Base-by-base conservation (phyloP, 2,888 invertebrate species). In the Malthinus flaveolus region DNA sequence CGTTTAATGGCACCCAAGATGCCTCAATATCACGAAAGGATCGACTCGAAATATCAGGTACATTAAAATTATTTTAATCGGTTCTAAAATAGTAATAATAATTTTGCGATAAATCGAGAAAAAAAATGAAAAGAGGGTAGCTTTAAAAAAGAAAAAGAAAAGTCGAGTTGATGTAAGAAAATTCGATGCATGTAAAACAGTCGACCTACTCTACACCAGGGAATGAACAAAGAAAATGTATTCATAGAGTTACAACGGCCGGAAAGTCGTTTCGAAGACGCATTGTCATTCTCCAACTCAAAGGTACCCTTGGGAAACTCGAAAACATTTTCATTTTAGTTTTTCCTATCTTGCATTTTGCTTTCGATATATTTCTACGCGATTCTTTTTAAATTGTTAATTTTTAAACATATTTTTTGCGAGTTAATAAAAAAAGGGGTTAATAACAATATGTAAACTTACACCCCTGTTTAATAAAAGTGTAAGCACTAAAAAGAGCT, bases 141-240 rank as follows among this genome's bases (percentile, higher is more conserved):
- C 32, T 48, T 47, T 57, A 57, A 54, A 42, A 49, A 44, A 35
- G 45, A 60, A 60, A 62, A 53, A 54, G 45, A 60, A 60, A 62
- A 53, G 56, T 58, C 57, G 53, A 55, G 54, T 47, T 60, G 57
- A 57, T 54, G 58, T 52, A 42, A 39, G 72, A 71, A 73, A 78
- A 77, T 76, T 77, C 78, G 76, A 77, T 77, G 77, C 78, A 78
- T 78, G 76, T 75, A 77, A 78, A 78, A 71, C 74, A 77, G 76
- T 62, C 65, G 61, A 61, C 66, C 62, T 64, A 60, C 61, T 59
- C 59, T 49, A 63, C 62, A 59, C 59, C 59, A 61, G 63, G 71
- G 66, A 68, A 68, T 69, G 74, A 75, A 76, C 76, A 76, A 75
- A 75, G 76, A 77, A 77, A 71, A 72, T 72, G 69, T 71, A 72